Base-by-base conservation (phyloP, 2,888 invertebrate species). In the Trachelus stipa region DNA sequence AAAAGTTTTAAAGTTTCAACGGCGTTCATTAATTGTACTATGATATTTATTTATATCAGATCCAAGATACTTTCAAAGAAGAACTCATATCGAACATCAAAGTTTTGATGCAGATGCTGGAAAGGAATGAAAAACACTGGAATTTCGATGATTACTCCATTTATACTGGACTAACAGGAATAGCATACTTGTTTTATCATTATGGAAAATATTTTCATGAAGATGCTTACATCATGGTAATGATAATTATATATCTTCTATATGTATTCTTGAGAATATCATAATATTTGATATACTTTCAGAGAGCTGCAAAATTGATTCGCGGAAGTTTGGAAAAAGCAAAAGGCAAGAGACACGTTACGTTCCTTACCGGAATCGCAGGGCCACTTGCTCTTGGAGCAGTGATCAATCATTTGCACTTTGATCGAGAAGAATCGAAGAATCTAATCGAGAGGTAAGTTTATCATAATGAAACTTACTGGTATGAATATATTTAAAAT, bases 161-260 rank as follows among this genome's bases (percentile, higher is more conserved):
- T 1, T 97, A 97, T 85, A 96, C 96, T 12, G 97, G 97, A 68
- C 94, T 94, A 77, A 91, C 95, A 82, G 97, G 97, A 68, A 92
- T 96, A 80, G 95, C 95, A 68, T 91, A 95, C 69, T 92, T 95
- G 82, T 94, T 95, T 88, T 92, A 95, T 77, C 92, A 93, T 82
- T 90, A 92, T 83, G 92, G 92, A 69, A 88, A 87, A 75, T 85
- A 82, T 79, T 87, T 85, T 34, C 81, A 87, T 9, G 84, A 90
- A 73, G 82, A 85, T 34, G 79, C 76, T 69, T 90, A 90, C 77
- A 83, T 88, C 12, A 77, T 81, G 34, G 89, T 91, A 84, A 79
- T 82, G 76, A 81, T 79, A 31, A 73, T 73, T 73, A 80, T 71
- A 34, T 76, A 73, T 74, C 33, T 34, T 15, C 34, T 9, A 40